Evolutionary conservation across 2,797 vertebrate species (phyloP), one percentile per base, ranked within the genome.

Genomic region (Sebastes dallii): DNA sequence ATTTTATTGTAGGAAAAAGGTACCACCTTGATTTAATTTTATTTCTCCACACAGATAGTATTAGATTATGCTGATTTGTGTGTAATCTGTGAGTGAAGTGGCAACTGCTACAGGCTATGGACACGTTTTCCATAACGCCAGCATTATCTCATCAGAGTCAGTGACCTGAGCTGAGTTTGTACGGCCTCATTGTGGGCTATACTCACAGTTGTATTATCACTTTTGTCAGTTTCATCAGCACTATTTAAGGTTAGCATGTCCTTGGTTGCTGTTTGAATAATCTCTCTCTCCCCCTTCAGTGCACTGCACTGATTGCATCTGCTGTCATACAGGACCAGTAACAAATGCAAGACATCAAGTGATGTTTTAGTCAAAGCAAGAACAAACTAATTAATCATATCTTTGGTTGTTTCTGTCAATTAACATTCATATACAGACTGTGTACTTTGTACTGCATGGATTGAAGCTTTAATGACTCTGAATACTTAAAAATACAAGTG

Each of bases 191-290:
- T 73, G 61, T 72, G 62, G 22, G 76, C 34, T 42, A 52, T 75
- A 39, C 74, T 87, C 80, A 88, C 84, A 83, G 72, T 88, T 83
- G 67, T 85, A 79, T 91, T 88, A 83, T 93, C 86, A 86, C 79
- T 84, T 80, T 86, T 91, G 91, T 92, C 94, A 91, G 85, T 91
- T 94, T 95, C 91, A 93, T 94, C 93, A 88, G 91, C 85, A 52
- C 80, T 85, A 75, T 85, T 90, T 92, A 93, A 94, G 92, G 94
- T 95, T 90, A 91, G 76, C 86, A 61, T 90, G 94, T 92, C 95
- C 94, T 96, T 95, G 94, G 88, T 87, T 87, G 83, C 88, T 81
- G 86, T 92, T 91, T 93, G 91, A 94, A 95, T 95, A 92, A 95
- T 94, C 87, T 91, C 77, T 91, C 77, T 88, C 81, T 82, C 80